Base-by-base conservation (phyloP, 2,113 vertebrate genomes). In the Notothenia rossii region DNA sequence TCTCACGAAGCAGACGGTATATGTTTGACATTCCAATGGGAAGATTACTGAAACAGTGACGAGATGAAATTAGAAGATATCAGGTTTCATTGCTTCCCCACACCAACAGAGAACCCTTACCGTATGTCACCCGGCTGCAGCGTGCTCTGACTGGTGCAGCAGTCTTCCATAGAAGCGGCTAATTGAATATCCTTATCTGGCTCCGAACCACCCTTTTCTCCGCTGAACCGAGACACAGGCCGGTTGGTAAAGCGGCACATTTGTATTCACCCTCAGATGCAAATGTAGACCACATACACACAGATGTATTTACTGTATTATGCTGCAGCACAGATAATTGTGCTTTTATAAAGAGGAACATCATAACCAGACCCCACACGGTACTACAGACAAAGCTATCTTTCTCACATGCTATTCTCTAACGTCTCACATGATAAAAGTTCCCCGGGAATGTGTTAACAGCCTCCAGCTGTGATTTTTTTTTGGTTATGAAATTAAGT, bases 151-250 rank as follows among this genome's bases (percentile, higher is more conserved):
- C 85, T 77, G 73, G 3, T 74, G 75, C 79, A 71, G 72, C 50
- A 12, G 53, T 60, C 77, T 74, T 53, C 62, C 59, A 70, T 48
- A 60, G 70, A 88, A 83, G 75, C 58, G 10, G 70, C 86, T 92
- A 92, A 89, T 87, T 93, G 89, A 94, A 90, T 90, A 87, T 88
- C 79, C 89, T 91, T 92, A 92, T 93, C 92, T 90, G 83, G 55
- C 80, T 81, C 71, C 75, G 53, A 75, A 62, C 70, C 49, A 74
- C 66, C 10, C 62, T 70, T 82, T 77, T 74, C 77, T 88, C 81
- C 74, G 74, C 45, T 85, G 72, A 79, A 84, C 55, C 79, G 65
- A 85, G 84, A 88, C 84, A 77, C 68, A 84, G 85, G 81, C 69
- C 58, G 51, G 67, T 74, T 68, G 72, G 54, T 82, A 80, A 77